These are phyloP conservation scores for Bhutanitis thaidina DNA, from an alignment of 2,888 invertebrate species.

Conservation along the genomic window DNA sequence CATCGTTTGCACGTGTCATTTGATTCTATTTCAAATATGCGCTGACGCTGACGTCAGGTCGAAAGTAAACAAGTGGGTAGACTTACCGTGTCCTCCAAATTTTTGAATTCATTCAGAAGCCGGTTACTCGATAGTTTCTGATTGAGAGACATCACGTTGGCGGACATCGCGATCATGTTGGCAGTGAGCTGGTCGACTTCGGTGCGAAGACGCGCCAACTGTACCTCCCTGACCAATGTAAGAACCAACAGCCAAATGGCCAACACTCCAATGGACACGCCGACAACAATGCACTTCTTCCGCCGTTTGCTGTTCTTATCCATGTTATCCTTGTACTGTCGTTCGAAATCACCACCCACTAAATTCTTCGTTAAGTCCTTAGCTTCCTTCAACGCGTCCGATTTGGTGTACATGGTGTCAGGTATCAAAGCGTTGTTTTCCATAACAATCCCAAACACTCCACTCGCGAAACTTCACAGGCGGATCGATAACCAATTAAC, in stretches of 20 bases:
- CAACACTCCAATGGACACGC: constrained; percentile 42
- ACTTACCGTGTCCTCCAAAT: constrained; percentile 68
- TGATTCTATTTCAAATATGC: constrained; percentile 14
- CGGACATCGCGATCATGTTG: constrained; percentile 57
- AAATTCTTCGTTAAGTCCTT: constrained; percentile 69
- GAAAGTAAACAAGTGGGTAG: constrained; percentile 23
- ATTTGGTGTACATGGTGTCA: constrained; percentile 61
- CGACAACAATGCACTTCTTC: constrained; percentile 43
- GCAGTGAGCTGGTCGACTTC: constrained; percentile 64
- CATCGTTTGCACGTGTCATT: constrained; percentile 13
- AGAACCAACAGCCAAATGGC: constrained; percentile 54
- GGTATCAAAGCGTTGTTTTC: constrained; percentile 65
- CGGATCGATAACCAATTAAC: constrained; percentile 38
- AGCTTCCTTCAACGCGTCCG: constrained; percentile 52
- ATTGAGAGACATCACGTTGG: constrained; percentile 55
- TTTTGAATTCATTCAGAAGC: constrained; percentile 57
- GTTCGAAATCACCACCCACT: constrained; percentile 69
- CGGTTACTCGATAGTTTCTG: constrained; percentile 58
- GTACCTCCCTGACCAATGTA: constrained; percentile 58
- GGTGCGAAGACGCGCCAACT: constrained; percentile 49
- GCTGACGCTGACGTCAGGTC: constrained; percentile 11
- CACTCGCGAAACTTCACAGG: constrained; percentile 44
- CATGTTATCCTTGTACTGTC: constrained; percentile 52
- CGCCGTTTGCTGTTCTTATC: constrained; percentile 43
- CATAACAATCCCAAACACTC: constrained; percentile 45